These are phyloP conservation scores for Dorcus hopei DNA, from an alignment of 2,888 invertebrate species.

Conservation along the genomic window DNA sequence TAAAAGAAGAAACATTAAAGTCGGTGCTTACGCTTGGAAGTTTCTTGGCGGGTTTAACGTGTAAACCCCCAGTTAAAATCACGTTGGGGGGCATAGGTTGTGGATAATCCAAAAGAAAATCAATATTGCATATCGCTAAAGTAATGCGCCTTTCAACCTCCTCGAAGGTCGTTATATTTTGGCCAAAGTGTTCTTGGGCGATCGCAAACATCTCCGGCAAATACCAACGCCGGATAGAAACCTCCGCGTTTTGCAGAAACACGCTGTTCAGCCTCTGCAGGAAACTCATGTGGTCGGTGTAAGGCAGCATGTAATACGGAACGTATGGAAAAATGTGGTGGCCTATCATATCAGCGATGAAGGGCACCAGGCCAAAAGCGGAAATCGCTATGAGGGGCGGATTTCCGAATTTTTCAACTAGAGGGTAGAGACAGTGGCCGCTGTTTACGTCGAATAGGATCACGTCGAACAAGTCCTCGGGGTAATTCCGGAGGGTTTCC, in stretches of 20 bases:
- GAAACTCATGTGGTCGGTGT: conserved; percentile 29
- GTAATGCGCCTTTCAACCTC: conserved; percentile 32
- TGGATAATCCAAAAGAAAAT: conserved; percentile 35
- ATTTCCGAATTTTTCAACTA: conserved; percentile 27
- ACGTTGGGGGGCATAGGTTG: conserved; percentile 41
- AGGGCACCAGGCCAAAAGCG: conserved; percentile 21
- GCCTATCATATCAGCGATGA: conserved; percentile 19
- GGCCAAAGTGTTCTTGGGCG: conserved; percentile 29
- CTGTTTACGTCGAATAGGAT: conserved; percentile 25
- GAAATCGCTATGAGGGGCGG: conserved; percentile 26
- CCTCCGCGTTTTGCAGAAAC: conserved; percentile 9
- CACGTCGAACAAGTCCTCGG: conserved; percentile 27
- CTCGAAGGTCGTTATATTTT: conserved; percentile 27
- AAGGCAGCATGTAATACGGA: conserved; percentile 26
- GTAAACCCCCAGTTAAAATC: conserved; percentile 43
- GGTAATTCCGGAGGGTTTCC: conserved; percentile 22
- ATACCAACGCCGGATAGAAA: conserved; percentile 12
- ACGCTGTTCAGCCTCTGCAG: conserved; percentile 29
- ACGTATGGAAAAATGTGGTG: conserved; percentile 29
- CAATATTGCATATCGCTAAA: conserved; percentile 36
- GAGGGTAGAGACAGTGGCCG: conserved; percentile 25
- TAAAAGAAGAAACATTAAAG: conserved; percentile 16
- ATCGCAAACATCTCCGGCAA: conserved; percentile 20
- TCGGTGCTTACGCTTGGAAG: conserved; percentile 33
- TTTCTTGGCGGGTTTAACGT: conserved; percentile 31